Evolutionary conservation across 2,797 vertebrate species (phyloP).

Genomic region (Myripristis murdjan): DNA sequence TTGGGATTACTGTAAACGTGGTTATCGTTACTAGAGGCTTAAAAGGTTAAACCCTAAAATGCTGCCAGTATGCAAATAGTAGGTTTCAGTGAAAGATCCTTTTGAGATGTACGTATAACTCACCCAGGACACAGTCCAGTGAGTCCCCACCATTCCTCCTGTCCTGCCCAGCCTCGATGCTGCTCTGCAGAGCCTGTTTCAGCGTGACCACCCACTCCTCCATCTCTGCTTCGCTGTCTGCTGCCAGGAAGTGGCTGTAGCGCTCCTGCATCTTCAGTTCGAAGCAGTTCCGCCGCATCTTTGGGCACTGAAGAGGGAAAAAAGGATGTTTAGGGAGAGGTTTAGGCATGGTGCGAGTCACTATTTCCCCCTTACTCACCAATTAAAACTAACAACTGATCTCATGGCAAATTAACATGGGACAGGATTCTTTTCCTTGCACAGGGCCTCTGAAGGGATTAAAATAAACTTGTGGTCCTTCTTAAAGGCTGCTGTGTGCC

Average conservation of each 20-base stretch:
- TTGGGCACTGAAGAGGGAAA: conserved; percentile 89
- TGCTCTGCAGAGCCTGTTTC: conserved; percentile 93
- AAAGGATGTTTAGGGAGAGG: too few relatives aligned
- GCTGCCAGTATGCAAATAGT: conserved; percentile 20
- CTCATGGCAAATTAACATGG: too few relatives aligned
- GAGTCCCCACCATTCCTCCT: conserved; percentile 88
- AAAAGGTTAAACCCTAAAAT: conserved; percentile 14
- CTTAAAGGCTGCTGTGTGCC: too few relatives aligned
- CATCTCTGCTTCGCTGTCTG: conserved; percentile 97
- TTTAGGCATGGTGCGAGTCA: not conserved
- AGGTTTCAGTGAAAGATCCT: not conserved
- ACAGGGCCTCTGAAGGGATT: not conserved
- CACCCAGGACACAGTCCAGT: conserved; percentile 85
- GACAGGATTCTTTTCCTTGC: too few relatives aligned
- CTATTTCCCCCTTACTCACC: too few relatives aligned
- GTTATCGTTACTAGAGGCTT: conserved; percentile 6
- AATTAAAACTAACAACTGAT: not conserved
- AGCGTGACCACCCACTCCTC: conserved; percentile 96
- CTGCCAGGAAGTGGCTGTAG: conserved; percentile 96
- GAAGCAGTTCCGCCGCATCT: conserved; percentile 94
- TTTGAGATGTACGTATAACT: conserved; percentile 17
- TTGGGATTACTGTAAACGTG: conserved; percentile 22
- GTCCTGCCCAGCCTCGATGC: conserved; percentile 89
- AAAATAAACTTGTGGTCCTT: not conserved
- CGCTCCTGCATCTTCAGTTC: conserved; percentile 98